Evolutionary conservation across 2,113 vertebrate species (phyloP), one percentile per base, ranked within the genome.

Genomic region (Brevimyrus niger): DNA sequence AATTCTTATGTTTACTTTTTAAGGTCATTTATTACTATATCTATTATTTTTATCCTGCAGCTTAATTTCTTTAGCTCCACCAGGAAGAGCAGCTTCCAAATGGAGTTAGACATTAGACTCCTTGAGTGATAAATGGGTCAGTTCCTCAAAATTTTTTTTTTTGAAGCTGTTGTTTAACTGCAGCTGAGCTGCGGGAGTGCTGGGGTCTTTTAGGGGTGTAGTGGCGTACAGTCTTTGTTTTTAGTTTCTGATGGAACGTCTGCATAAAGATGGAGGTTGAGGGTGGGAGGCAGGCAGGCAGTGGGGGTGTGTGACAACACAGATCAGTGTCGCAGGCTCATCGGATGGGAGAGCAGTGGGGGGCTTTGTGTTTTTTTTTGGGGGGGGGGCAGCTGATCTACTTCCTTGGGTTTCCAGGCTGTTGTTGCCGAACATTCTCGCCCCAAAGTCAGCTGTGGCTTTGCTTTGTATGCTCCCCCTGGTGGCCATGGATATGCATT

Each of bases 1-100:
- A 84, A 84, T 84, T 23, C 82, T 84, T 84, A 42, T 38, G 19
- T 47, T 84, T 44, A 84, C 82, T 46, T 46, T 84, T 84, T 84
- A 42, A 69, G 21, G 21, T 84, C 19, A 84, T 84, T 84, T 44
- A 42, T 46, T 46, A 46, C 15, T 47, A 2, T 3, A n/a, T 84
- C 47, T 84, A 23, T 84, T 46, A n/a, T 23, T n/a, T 4, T 47
- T 47, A 23, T n/a, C n/a, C 21, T 21, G 44, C 38, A 84, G 44
- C 1, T 84, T 84, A 47, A 17, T 84, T 84, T 84, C 42, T 44
- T 23, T 84, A n/a, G 44, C 21, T 47, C 44, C n/a, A n/a, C 44
- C 38, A 23, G 44, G 17, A 84, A 84, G 44, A 46, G 15, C 31
- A 46, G 21, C 82, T 47, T 23, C 82, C 21, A 84, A 47, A 44